Evolutionary conservation across 2,797 vertebrate genomes (phyloP).

Genomic region (Acrocephalus scirpaceus): DNA sequence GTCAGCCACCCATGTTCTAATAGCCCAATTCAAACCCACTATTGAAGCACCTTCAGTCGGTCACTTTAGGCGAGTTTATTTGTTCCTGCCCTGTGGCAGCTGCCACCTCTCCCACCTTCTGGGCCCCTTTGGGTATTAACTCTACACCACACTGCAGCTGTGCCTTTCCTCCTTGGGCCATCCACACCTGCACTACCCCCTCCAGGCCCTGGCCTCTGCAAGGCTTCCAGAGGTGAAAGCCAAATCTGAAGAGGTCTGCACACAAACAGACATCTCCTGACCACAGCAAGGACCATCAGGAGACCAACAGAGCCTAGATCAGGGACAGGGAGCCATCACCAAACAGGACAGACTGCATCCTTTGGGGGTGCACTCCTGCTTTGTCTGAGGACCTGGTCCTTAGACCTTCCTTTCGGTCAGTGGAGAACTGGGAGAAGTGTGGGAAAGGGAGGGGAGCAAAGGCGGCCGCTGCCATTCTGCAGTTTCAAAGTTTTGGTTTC

Average conservation of each 20-base stretch:
- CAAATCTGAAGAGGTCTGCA: not conserved
- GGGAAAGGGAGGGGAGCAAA: not conserved
- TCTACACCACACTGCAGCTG: not conserved
- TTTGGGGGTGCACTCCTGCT: not conserved
- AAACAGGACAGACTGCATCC: not conserved
- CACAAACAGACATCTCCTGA: not conserved
- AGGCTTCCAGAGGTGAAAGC: not conserved
- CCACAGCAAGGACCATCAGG: not conserved
- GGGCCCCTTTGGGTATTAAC: not conserved
- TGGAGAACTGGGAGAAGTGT: not conserved
- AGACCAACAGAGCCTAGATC: not conserved
- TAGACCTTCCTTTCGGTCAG: not conserved
- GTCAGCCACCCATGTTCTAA: not conserved
- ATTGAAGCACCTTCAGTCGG: not conserved
- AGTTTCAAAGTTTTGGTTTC: constrained; percentile 14
- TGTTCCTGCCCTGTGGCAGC: not conserved
- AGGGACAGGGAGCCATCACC: not conserved
- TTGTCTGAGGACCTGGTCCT: not conserved
- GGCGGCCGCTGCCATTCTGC: not conserved
- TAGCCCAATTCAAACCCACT: fast-evolving
- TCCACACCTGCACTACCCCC: no score
- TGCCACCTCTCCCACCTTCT: not conserved
- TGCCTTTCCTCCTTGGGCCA: not conserved
- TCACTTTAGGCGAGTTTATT: not conserved
- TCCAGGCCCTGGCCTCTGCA: not conserved